These are phyloP conservation scores for Amiota communis DNA, from an alignment of 2,888 invertebrate genomes.

Conservation along the genomic window DNA sequence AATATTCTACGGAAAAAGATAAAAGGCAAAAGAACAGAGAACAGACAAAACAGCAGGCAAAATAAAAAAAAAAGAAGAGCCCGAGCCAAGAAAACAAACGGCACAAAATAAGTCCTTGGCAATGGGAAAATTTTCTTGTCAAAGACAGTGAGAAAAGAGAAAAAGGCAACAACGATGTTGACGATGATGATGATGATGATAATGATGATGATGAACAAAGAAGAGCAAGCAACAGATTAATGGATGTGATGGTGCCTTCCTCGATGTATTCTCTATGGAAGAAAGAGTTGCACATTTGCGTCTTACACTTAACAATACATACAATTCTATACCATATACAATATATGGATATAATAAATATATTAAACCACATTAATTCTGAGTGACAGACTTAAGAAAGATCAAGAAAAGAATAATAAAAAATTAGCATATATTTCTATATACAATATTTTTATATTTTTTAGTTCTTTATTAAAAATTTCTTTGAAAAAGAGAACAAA, in stretches of 20 bases:
- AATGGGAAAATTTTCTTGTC: conserved; percentile 50
- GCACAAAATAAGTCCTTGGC: conserved; percentile 64
- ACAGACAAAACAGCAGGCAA: conserved; percentile 47
- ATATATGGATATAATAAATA: too few species aligned
- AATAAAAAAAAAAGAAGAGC: conserved; percentile 17
- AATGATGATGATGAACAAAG: neutral
- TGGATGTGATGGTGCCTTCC: neutral
- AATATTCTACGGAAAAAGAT: conserved; percentile 33
- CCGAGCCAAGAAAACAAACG: conserved; percentile 42
- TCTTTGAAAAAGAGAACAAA: too few species aligned
- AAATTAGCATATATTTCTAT: too few species aligned
- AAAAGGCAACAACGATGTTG: neutral
- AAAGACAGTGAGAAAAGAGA: neutral
- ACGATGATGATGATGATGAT: neutral
- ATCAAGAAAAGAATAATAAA: too few species aligned
- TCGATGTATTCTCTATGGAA: neutral
- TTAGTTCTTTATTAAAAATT: too few species aligned
- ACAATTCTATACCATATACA: too few species aligned
- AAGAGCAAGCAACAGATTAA: neutral
- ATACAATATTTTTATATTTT: too few species aligned
- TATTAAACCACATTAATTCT: too few species aligned
- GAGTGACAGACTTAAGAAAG: too few species aligned
- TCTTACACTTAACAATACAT: too few species aligned
- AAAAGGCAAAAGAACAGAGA: conserved; percentile 56
- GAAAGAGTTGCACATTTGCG: neutral